phyloP scores from a whole-genome alignment of 2,888 invertebrate species.

The Liposcelis brunnea region DNA sequence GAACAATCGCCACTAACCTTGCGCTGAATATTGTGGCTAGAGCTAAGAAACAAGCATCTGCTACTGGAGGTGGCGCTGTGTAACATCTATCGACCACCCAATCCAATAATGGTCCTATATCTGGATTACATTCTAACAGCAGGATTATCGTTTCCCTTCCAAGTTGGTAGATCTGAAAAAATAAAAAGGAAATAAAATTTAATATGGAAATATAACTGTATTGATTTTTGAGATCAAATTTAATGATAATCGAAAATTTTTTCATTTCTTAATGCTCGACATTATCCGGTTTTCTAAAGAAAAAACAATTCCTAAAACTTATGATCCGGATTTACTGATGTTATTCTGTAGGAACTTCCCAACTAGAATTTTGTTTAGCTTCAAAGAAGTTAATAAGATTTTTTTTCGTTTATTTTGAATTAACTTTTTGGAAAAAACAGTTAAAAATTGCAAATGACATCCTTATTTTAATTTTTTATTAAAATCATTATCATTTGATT shows the following conservation, averaged over 20 bases:
- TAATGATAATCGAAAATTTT: constrained; percentile 4
- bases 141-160: constrained; percentile 88
- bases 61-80: constrained; percentile 75
- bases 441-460: no score
- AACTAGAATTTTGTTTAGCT: no score
- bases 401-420: no score
- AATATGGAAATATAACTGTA: neutral
- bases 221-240: no score
- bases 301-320: neutral
- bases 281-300: neutral
- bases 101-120: constrained; percentile 77
- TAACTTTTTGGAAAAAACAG: no score
- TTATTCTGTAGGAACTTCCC: neutral
- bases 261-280: neutral
- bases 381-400: no score
- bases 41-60: constrained; percentile 92
- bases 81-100: constrained; percentile 98
- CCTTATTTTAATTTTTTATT: no score
- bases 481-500: no score
- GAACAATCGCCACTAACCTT: constrained; percentile 38
- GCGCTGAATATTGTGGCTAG: constrained; percentile 93
- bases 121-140: constrained; percentile 86
- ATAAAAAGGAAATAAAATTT: constrained; percentile 12
- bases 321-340: neutral
- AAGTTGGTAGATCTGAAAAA: constrained; percentile 63